These are phyloP conservation scores for Malurus splendens DNA, from an alignment of 2,797 vertebrate species.

Conservation along the genomic window DNA sequence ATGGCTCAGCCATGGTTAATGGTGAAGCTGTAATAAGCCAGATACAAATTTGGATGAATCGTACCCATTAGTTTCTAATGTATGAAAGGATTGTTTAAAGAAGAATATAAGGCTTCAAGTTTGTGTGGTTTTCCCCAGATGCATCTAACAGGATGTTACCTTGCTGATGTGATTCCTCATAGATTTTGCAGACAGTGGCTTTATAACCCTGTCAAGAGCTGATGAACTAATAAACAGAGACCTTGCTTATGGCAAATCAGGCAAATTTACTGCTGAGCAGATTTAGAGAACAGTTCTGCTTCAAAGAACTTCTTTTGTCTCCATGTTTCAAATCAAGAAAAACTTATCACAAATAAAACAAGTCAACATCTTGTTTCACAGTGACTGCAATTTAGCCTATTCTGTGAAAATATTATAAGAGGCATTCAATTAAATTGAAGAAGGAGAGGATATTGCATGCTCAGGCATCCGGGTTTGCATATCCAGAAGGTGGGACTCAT, in stretches of 20 bases:
- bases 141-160: not conserved
- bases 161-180: not conserved
- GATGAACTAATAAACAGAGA: not conserved
- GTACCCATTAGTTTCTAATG: not conserved
- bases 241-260: not conserved
- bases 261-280: not conserved
- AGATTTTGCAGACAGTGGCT: not conserved
- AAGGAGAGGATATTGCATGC: not conserved
- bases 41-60: not conserved
- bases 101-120: not conserved
- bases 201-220: not conserved
- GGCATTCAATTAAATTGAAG: not conserved
- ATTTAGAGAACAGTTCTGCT: not conserved
- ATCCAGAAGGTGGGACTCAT: not conserved
- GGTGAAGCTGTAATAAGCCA: not conserved
- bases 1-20: not conserved
- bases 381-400: not conserved
- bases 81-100: not conserved
- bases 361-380: not conserved
- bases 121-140: not conserved
- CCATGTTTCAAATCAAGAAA: not conserved
- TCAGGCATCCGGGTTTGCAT: not conserved
- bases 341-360: not conserved
- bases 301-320: not conserved
- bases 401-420: not conserved